Evolutionary conservation across 2,888 invertebrate species (phyloP).

Genomic region (Eupsilia transversa): DNA sequence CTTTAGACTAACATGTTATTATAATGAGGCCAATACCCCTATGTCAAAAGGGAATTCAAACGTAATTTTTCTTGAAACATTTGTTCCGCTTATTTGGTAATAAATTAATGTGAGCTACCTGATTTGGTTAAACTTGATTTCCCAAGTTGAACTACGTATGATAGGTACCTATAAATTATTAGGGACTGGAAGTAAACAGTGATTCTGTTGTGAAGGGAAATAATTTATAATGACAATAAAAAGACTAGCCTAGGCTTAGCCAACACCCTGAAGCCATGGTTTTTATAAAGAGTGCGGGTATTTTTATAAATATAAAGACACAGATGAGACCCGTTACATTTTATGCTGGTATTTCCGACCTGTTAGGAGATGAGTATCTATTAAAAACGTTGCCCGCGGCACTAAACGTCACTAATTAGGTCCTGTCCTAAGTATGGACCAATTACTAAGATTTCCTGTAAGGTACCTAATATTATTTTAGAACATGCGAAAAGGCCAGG

Average conservation of each 20-base stretch:
- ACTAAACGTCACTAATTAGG: background rate
- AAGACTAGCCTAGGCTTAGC: background rate
- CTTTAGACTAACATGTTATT: background rate
- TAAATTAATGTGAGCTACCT: conserved; percentile 8
- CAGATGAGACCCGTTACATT: background rate
- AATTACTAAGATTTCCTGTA: background rate
- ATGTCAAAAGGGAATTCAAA: background rate
- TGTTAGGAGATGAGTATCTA: background rate
- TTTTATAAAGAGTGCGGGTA: too few relatives aligned
- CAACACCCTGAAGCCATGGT: background rate
- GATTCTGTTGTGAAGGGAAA: background rate
- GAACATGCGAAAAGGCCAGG: conserved; percentile 15
- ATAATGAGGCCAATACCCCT: background rate
- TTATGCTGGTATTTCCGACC: background rate
- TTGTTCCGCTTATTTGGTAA: conserved; percentile 15
- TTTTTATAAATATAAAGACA: background rate
- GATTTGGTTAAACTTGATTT: conserved; percentile 16
- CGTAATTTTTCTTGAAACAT: background rate
- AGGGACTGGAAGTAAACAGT: background rate
- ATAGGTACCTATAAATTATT: background rate
- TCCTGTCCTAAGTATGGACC: too few relatives aligned
- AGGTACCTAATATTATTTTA: conserved; percentile 5
- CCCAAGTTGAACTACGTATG: background rate
- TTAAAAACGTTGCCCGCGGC: too few relatives aligned
- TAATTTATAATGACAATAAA: too few relatives aligned